Evolutionary conservation across 1,140 invertebrate genomes (phyloP).

Genomic region (Drosophila simulans): DNA sequence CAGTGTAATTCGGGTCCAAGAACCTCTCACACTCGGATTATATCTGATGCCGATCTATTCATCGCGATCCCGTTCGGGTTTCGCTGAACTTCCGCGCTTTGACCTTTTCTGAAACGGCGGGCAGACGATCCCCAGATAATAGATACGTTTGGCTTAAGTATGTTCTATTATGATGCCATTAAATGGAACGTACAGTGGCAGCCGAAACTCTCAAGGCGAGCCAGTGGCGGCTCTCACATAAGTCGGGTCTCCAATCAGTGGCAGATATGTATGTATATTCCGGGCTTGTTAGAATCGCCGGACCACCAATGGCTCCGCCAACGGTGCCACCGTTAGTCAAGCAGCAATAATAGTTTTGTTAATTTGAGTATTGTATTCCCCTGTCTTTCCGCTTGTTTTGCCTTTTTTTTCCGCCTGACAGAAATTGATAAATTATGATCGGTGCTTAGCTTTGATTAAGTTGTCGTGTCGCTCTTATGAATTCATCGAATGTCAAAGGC

Average conservation of each 20-base stretch:
- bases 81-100: slow-evolving; percentile 64
- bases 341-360: slow-evolving; percentile 71
- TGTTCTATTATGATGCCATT: slow-evolving; percentile 59
- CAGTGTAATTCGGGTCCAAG: slow-evolving; percentile 2
- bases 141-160: slow-evolving; percentile 60
- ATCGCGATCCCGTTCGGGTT: slow-evolving; percentile 38
- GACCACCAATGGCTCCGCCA: slow-evolving; percentile 38
- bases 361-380: slow-evolving; percentile 69
- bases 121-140: slow-evolving; percentile 47
- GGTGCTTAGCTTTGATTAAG: slow-evolving; percentile 67
- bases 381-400: slow-evolving; percentile 18
- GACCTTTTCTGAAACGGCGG: slow-evolving; percentile 58
- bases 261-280: slow-evolving; percentile 9
- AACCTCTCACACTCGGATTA: slow-evolving; percentile 13
- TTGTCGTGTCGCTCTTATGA: slow-evolving; percentile 56
- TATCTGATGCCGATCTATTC: slow-evolving; percentile 34
- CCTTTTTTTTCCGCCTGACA: slow-evolving; percentile 65
- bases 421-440: slow-evolving; percentile 71
- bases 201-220: slow-evolving; percentile 58
- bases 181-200: slow-evolving; percentile 72
- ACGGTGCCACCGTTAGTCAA: slow-evolving; percentile 66
- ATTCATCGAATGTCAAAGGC: slow-evolving; percentile 33
- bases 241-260: slow-evolving; percentile 13
- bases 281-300: slow-evolving; percentile 21
- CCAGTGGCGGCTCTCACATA: slow-evolving; percentile 46